Base-by-base conservation (phyloP, 2,797 vertebrate genomes). In the Urosaurus nigricauda region DNA sequence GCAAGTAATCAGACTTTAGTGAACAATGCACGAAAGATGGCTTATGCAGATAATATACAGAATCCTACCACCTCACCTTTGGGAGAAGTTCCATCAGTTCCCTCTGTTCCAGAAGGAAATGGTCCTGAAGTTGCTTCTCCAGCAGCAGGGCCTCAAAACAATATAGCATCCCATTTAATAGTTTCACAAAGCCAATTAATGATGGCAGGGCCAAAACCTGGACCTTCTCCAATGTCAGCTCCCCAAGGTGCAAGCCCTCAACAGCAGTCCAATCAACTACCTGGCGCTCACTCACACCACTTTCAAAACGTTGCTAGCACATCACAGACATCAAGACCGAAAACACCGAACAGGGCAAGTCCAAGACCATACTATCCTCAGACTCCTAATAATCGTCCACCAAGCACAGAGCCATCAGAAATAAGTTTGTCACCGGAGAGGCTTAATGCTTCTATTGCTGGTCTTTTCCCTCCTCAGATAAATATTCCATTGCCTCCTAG, bases 391-490 rank as follows among this genome's bases (percentile, higher is more conserved):
- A 99, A 99, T 95, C 98, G 99, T 89, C 99, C 99, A 80, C 99
- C 99, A 8, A 99, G 99, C 93, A 99, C 99, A 88, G 99, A 99
- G 90, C 99, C 99, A 16, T 99, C 99, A 70, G 99, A 99, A 96
- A 99, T 99, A 53, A 99, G 98, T 94, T 97, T 99, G 79, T 99
- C 99, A 91, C 99, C 99, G 71, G 99, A 99, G 96, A 98, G 99
- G 94, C 97, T 99, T 86, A 99, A 99, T 92, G 99, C 99, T 78
- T 99, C 99, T 73, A 99, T 99, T 93, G 99, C 99, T 90, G 99
- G 99, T 75, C 97, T 99, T 24, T 99, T 99, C 88, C 99, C 99
- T 93, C 99, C 99, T 71, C 99, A 99, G 93, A 99, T 99, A 92
- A 99, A 99, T 98, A 99, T 99, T 97, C 98, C 98, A 94, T 96